Evolutionary conservation across 2,113 vertebrate species (phyloP), one percentile per base, ranked within the genome.

Genomic region (Cyprinodon tularosa): DNA sequence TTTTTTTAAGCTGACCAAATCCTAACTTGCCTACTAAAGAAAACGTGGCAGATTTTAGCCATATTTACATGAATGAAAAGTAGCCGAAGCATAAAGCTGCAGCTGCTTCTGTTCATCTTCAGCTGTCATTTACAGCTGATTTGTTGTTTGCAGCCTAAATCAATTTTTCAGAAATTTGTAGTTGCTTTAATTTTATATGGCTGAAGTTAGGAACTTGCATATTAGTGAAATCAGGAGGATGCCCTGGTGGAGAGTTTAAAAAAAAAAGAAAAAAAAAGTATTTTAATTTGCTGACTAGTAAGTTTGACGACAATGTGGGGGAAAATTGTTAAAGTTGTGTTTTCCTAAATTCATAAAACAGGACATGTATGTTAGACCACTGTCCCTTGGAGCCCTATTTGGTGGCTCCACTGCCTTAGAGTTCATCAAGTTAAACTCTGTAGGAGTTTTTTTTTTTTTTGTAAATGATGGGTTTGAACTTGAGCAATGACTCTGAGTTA

Each of bases 381-480:
- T 2, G 17, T 8, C 50, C 15, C 50, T 10, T 14, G 50, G 15
- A 20, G 50, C 50, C 50, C 50, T 20, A 9, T 8, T 57, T n/a
- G 50, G 50, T 57, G 50, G 50, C 50, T 20, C 50, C 50, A 57
- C 17, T 20, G 17, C 17, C 17, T 20, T 7, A 53, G 17, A 57
- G 50, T n/a, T 57, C 50, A 69, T 53, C 17, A n/a, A 47, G 38
- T 38, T n/a, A 14, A 47, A 63, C 50, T 71, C 57, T 60, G 40
- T 40, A 38, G 3, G 29, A 68, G 14, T 83, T 36, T 6, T 57
- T 36, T 11, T 14, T 29, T 29, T 29, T 29, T 29, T 29, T 29
- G 75, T 15, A 59, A 72, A 78, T 47, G 3, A 40, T 20, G 17
- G 45, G 64, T 68, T 5, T 68, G 61, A 71, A 80, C 68, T 75